These are phyloP conservation scores for Chionis minor DNA, from an alignment of 2,113 vertebrate species.

Conservation along the genomic window DNA sequence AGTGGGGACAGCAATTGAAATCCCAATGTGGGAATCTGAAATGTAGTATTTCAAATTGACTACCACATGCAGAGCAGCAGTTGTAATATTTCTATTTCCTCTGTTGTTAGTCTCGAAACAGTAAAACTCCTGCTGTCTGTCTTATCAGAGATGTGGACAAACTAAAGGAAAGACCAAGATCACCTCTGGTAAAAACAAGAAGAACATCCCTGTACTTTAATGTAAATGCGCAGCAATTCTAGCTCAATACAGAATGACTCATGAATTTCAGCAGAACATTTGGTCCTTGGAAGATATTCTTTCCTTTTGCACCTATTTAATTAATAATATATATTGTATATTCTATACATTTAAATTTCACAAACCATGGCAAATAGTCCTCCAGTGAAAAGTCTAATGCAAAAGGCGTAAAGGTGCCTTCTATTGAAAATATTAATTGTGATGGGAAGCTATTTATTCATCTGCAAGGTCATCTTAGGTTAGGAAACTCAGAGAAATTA, in stretches of 20 bases:
- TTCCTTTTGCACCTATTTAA: background rate
- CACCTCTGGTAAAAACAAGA: constrained; percentile 55
- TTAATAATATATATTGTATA: background rate
- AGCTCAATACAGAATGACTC: constrained; percentile 16
- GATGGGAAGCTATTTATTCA: background rate
- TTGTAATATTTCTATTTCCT: constrained; percentile 64
- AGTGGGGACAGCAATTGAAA: constrained; percentile 9
- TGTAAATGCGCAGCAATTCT: background rate
- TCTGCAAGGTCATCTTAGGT: background rate
- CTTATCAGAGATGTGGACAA: constrained; percentile 61
- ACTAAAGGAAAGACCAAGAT: constrained; percentile 57
- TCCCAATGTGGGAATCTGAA: constrained; percentile 47
- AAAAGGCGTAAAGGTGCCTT: background rate
- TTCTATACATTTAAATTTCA: background rate
- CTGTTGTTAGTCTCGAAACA: constrained; percentile 63
- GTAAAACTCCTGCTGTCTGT: constrained; percentile 57
- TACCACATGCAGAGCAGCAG: constrained; percentile 35
- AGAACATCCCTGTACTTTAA: background rate
- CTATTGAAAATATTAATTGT: background rate
- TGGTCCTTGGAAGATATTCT: background rate
- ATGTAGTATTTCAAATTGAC: constrained; percentile 57
- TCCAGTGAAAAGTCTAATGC: background rate
- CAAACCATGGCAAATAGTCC: background rate
- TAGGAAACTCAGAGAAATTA: background rate
- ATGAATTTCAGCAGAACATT: background rate